Conservation (phyloP, 2,888 invertebrate genomes). For the Neoaliturus tenellus region DNA sequence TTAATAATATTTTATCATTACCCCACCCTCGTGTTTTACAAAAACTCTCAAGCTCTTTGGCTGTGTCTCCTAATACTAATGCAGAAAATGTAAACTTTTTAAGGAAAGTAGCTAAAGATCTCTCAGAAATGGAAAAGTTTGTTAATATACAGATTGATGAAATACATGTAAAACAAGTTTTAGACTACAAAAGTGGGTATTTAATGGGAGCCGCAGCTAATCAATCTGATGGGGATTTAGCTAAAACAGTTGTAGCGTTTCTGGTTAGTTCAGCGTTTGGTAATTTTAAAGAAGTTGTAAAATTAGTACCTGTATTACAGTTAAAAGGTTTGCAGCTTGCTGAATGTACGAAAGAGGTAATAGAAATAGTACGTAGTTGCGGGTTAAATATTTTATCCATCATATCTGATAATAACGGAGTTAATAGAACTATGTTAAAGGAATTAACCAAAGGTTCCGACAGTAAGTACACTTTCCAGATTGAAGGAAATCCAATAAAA, state of each 20-base stretch:
- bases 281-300: background rate
- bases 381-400: background rate
- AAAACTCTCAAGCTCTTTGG: background rate
- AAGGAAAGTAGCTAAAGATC: background rate
- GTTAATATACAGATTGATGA: constrained; percentile 15
- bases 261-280: constrained; percentile 25
- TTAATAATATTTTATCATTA: constrained; percentile 13
- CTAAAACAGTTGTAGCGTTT: background rate
- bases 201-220: background rate
- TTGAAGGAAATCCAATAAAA: background rate
- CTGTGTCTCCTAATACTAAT: background rate
- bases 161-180: constrained; percentile 1
- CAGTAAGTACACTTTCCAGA: background rate
- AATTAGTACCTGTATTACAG: constrained; percentile 11
- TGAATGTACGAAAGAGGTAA: background rate
- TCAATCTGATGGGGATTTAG: background rate
- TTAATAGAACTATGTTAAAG: background rate
- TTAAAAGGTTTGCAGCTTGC: background rate
- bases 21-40: constrained; percentile 10
- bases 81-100: background rate
- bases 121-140: background rate
- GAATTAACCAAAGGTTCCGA: background rate
- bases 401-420: background rate
- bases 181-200: background rate
- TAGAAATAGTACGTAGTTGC: background rate